Evolutionary conservation across 53 echinoderm and acorn worm species (phyloP).

Genomic region (Stichopus horrens): DNA sequence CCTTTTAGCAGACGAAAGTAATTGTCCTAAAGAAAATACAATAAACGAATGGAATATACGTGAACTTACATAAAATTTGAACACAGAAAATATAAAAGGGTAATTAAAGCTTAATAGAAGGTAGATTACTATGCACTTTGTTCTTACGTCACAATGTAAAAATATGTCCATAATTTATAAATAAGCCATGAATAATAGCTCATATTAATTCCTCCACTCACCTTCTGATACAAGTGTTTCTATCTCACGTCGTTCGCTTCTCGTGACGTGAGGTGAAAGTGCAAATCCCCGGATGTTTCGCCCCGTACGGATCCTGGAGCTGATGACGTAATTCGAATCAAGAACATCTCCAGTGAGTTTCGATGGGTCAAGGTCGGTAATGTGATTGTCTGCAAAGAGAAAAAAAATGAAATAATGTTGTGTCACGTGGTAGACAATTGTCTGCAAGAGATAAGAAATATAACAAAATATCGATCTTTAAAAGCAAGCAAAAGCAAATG

Average conservation of each 20-base stretch:
- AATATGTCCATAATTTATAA: no score
- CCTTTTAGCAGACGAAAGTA: no score
- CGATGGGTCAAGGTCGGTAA: slow-evolving; percentile 62
- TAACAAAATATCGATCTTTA: no score
- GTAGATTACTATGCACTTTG: no score
- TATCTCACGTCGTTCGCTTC: slow-evolving; percentile 78
- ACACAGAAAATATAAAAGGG: no score
- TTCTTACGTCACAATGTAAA: no score
- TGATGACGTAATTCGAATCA: slow-evolving; percentile 80
- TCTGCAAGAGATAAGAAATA: neutral
- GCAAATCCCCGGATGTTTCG: slow-evolving; percentile 85
- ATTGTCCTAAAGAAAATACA: no score
- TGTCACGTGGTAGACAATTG: neutral
- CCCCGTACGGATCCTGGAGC: slow-evolving; percentile 86
- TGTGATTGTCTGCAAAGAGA: slow-evolving; percentile 68
- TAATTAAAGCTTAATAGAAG: no score
- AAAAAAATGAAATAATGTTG: neutral
- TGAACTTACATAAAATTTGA: no score
- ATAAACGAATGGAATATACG: no score
- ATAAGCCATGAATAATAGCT: no score
- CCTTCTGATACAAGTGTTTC: slow-evolving; percentile 84
- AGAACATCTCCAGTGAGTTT: slow-evolving; percentile 68
- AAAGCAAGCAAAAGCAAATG: no score
- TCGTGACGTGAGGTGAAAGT: slow-evolving; percentile 73
- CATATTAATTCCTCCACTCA: slow-evolving; percentile 1